Evolutionary conservation across 1,140 invertebrate genomes (phyloP).

Genomic region (Ooceraea biroi): DNA sequence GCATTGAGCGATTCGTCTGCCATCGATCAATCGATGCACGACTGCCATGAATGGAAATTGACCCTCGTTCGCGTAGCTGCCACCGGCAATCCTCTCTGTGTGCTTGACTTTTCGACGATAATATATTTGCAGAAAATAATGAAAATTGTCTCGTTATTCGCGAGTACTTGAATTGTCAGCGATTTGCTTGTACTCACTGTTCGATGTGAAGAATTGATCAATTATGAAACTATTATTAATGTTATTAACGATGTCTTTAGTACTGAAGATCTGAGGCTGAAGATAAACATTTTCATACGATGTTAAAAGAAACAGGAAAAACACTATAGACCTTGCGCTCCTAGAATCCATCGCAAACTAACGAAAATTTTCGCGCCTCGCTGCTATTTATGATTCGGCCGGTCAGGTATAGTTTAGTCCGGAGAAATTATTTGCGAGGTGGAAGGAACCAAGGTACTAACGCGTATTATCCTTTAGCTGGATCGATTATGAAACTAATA

Average conservation of each 20-base stretch:
- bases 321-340: constrained; percentile 23
- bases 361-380: constrained; percentile 3
- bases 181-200: constrained; percentile 18
- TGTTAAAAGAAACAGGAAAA: constrained; percentile 14
- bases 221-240: constrained; percentile 11
- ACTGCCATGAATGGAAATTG: constrained; percentile 75
- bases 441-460: background rate
- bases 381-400: constrained; percentile 43
- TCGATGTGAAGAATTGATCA: background rate
- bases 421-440: constrained; percentile 17
- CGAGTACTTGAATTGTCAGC: background rate
- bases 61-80: constrained; percentile 51
- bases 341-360: constrained; percentile 41
- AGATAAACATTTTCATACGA: background rate
- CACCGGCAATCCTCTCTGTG: constrained; percentile 62
- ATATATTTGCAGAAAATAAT: constrained; percentile 4
- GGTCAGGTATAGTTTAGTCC: constrained; percentile 1
- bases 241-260: constrained; percentile 11
- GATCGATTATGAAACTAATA: background rate
- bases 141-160: background rate
- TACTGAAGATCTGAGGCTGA: background rate
- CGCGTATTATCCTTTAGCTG: background rate
- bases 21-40: constrained; percentile 61
- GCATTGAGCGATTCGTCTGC: constrained; percentile 52
- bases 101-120: constrained; percentile 11